Evolutionary conservation across 2,797 vertebrate species (phyloP).

Genomic region (Onychomys arenicola): DNA sequence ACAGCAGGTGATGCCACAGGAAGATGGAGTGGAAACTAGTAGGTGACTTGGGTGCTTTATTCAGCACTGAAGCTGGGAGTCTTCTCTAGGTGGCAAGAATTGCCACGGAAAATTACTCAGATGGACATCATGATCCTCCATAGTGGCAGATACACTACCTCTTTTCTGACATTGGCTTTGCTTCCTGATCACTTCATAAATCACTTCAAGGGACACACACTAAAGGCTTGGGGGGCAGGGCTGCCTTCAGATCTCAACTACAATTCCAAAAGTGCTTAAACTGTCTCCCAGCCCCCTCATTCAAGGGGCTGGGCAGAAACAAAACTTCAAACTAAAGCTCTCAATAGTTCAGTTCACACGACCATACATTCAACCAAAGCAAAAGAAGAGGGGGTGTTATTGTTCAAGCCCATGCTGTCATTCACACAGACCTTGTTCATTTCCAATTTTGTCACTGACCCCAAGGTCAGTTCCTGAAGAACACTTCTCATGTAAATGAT

Average conservation of each 20-base stretch:
- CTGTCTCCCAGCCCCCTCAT: conserved; percentile 31
- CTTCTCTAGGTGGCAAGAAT: neutral
- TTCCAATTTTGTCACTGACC: neutral
- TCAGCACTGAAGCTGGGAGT: neutral
- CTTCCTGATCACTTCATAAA: conserved; percentile 55
- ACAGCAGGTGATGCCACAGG: neutral
- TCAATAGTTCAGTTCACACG: conserved; percentile 54
- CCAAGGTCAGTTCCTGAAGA: neutral
- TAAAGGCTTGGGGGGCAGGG: neutral
- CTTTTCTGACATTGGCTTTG: neutral
- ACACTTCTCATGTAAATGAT: neutral
- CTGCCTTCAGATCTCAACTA: neutral
- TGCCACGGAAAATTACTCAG: neutral
- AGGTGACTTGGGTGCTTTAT: neutral
- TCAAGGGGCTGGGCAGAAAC: neutral
- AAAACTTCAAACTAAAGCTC: conserved; percentile 61
- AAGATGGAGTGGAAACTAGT: conserved; percentile 45
- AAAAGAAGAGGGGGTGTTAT: neutral
- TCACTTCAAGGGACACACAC: neutral
- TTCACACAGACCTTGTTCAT: neutral
- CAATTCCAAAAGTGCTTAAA: conserved; percentile 13
- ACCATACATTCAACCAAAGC: conserved; percentile 12
- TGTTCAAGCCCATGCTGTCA: conserved; percentile 4
- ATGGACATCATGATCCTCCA: neutral
- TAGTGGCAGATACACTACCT: neutral